Evolutionary conservation across 1,140 invertebrate species (phyloP).

Genomic region (Polypedilum vanderplanki): DNA sequence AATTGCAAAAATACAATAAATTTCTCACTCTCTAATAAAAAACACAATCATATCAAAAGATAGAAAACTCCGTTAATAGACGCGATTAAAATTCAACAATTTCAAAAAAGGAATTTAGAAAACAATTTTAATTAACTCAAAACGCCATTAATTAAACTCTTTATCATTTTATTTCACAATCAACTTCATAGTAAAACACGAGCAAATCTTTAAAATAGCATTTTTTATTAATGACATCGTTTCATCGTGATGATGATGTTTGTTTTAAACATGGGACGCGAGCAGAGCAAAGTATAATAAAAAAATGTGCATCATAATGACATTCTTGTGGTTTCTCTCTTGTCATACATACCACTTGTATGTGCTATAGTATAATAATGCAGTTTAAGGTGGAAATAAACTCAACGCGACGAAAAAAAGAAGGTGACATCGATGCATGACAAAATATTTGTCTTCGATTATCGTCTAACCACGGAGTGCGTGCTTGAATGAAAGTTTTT

Average conservation of each 20-base stretch:
- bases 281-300: neutral
- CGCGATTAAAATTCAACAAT: too few species aligned
- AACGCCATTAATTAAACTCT: neutral
- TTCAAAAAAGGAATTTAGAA: too few species aligned
- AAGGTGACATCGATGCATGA: constrained; percentile 45
- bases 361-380: neutral
- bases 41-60: too few species aligned
- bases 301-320: too few species aligned
- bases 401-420: constrained; percentile 33
- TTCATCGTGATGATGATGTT: constrained; percentile 4
- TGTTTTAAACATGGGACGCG: neutral
- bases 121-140: neutral
- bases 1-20: too few species aligned
- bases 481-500: neutral
- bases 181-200: neutral
- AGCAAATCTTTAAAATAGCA: neutral
- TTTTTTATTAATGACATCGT: constrained; percentile 6
- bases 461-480: neutral
- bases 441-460: constrained; percentile 29
- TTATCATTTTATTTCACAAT: too few species aligned
- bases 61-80: too few species aligned
- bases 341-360: neutral
- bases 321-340: neutral
- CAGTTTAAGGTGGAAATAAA: neutral
- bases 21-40: too few species aligned